Evolutionary conservation across 2,113 vertebrate species (phyloP), one percentile per base, ranked within the genome.

Genomic region (Cyprinodon variegatus): DNA sequence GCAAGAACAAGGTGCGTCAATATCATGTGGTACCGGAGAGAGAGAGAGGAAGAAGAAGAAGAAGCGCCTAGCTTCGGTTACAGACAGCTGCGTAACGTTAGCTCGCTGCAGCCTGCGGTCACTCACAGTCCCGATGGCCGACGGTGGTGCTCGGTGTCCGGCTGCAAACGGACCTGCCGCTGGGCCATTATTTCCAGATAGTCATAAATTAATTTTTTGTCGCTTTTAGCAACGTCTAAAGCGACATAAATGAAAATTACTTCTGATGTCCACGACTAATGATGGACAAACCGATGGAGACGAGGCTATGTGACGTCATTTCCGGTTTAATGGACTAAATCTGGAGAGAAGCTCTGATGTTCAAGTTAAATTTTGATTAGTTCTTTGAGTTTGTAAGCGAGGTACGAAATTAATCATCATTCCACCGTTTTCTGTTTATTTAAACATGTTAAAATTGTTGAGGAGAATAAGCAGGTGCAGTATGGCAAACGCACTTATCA

Each of bases 81-180:
- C 84, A 70, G 67, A 70, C 64, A 81, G 85, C 85, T 85, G 84
- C 88, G 88, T 81, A 73, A 72, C 59, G 77, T 76, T 78, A 82
- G 78, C 82, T 41, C 6, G 64, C 29, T 4, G 70, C 60, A 69
- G 67, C 63, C 77, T 4, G 77, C 78, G 53, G 78, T 68, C 82
- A 73, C 83, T 79, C 84, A 78, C 46, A 78, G 57, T 53, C 79
- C 76, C 53, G 12, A 64, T 14, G 22, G 59, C 68, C 37, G 57
- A 17, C 72, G 68, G 6, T 15, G 22, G 68, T 11, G 63, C 59
- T 36, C 12, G 72, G 46, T 70, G 72, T 78, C 76, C 59, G 40
- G 53, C 66, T 75, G 87, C 61, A 61, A 36, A 63, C 41, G n/a
- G 64, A 39, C 63, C 45, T 4, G 74, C 72, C 17, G 74, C 39